Evolutionary conservation across 2,888 invertebrate species (phyloP), one percentile per base, ranked within the genome.

Genomic region (Folsomia candida): DNA sequence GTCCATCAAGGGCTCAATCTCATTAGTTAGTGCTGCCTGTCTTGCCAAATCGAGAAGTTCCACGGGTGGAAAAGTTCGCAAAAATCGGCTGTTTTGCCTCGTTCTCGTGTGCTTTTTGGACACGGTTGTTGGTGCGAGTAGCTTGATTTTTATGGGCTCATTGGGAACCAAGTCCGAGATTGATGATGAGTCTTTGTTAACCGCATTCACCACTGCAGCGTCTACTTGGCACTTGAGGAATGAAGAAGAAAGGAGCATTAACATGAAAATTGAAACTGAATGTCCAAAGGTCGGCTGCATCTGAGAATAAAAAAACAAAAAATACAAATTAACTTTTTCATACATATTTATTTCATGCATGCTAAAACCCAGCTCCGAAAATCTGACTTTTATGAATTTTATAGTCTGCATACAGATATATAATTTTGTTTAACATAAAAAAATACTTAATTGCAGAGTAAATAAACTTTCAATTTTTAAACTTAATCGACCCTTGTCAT

Each of bases 11-110:
- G 66, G 66, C n/a, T 67, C 72, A 65, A 74, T 66, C 14, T 71
- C 70, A 60, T 71, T 71, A 9, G 63, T 61, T 1, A 57, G 24
- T 2, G 59, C 2, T 26, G 71, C 61, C 25, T 69, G 63, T 29
- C 59, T 71, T 24, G 66, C 71, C 69, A 68, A 66, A 47, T 76
- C 73, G 51, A 73, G 72, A 26, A 71, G 65, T 22, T 76, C 76
- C 11, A 73, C 67, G 3, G 76, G 73, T 51, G 79, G 78, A 64
- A 77, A 78, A 29, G 75, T 77, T 64, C 78, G 66, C 9, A 79
- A 71, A 65, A 76, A 79, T n/a, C 78, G 72, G 54, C 78, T 78
- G 29, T 79, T 79, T 18, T 75, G 75, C 63, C 75, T 75, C 29
- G 75, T 70, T 27, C 67, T 71, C 20, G 74, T 71, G 6, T 71